Evolutionary conservation across 1,140 invertebrate species (phyloP).

Genomic region (Drosophila elegans): DNA sequence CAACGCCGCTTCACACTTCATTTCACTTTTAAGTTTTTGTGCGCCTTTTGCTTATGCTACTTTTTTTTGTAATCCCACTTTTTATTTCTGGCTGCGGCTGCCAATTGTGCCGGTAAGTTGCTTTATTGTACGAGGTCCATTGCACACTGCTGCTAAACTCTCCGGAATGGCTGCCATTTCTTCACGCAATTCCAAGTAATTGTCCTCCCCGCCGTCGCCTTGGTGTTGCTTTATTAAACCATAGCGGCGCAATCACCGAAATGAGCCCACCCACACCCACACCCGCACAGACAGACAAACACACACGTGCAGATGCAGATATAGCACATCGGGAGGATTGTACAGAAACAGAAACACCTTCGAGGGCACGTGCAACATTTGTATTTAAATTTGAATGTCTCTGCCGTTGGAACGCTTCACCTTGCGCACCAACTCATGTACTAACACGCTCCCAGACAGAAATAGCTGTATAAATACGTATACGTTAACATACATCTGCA

Average conservation of each 20-base stretch:
- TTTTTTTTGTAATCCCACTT: slow-evolving; percentile 21
- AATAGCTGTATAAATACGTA: neutral
- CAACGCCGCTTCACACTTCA: slow-evolving; percentile 65
- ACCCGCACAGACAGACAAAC: neutral
- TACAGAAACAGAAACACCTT: slow-evolving; percentile 51
- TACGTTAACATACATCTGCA: neutral
- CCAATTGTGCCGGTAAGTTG: slow-evolving; percentile 76
- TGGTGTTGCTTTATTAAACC: slow-evolving; percentile 78
- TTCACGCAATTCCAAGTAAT: slow-evolving; percentile 40
- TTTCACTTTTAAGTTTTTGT: slow-evolving; percentile 67
- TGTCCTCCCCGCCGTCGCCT: slow-evolving; percentile 53
- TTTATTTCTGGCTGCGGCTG: slow-evolving; percentile 49
- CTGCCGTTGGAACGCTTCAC: slow-evolving; percentile 40
- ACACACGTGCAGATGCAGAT: slow-evolving; percentile 21
- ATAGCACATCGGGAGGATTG: slow-evolving; percentile 23
- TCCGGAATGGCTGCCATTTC: slow-evolving; percentile 62
- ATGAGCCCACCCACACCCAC: slow-evolving; percentile 63
- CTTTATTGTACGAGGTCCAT: slow-evolving; percentile 62
- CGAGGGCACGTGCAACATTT: slow-evolving; percentile 75
- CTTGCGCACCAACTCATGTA: slow-evolving; percentile 22
- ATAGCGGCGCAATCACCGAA: slow-evolving; percentile 71
- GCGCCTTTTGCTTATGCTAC: slow-evolving; percentile 53
- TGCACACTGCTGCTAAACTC: neutral
- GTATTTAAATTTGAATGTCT: slow-evolving; percentile 82
- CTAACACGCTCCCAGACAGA: slow-evolving; percentile 9